phyloP scores from a whole-genome alignment of 2,888 invertebrate genomes.

The Parapristionchus giblindavisi region DNA sequence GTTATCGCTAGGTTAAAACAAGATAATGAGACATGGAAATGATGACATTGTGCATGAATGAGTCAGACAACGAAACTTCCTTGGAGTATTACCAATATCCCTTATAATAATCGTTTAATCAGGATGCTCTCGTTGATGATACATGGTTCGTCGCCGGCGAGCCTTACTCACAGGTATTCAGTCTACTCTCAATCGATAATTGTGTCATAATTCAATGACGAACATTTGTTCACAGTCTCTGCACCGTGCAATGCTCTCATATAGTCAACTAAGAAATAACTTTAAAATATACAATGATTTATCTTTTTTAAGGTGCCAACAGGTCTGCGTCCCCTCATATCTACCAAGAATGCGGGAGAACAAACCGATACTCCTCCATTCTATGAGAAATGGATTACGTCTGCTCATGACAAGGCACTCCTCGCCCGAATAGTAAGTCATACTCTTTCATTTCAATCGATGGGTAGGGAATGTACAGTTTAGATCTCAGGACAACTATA shows the following conservation, averaged over 20 bases:
- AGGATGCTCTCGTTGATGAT: conserved; percentile 33
- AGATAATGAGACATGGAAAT: not conserved
- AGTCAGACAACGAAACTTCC: not conserved
- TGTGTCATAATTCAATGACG: not conserved
- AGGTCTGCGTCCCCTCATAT: conserved; percentile 24
- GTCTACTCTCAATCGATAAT: not conserved
- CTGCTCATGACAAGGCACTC: conserved; percentile 27
- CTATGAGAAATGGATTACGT: conserved; percentile 29
- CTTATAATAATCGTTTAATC: not conserved
- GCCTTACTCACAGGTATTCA: conserved; percentile 36
- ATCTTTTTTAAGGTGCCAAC: conserved; percentile 30
- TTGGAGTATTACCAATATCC: not conserved
- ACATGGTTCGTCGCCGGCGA: conserved; percentile 34
- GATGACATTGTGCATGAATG: not conserved
- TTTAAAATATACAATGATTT: too few relatives aligned
- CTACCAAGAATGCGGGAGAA: not conserved
- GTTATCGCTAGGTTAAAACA: not conserved
- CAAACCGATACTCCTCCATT: conserved; percentile 5
- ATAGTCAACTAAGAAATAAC: too few relatives aligned
- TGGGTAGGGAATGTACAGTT: too few relatives aligned
- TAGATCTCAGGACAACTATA: too few relatives aligned
- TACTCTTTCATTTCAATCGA: not conserved
- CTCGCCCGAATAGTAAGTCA: conserved; percentile 22
- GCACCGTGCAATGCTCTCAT: too few relatives aligned
- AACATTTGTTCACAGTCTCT: not conserved